Base-by-base conservation (phyloP, 2,797 vertebrate species). In the Tamandua tetradactyla region DNA sequence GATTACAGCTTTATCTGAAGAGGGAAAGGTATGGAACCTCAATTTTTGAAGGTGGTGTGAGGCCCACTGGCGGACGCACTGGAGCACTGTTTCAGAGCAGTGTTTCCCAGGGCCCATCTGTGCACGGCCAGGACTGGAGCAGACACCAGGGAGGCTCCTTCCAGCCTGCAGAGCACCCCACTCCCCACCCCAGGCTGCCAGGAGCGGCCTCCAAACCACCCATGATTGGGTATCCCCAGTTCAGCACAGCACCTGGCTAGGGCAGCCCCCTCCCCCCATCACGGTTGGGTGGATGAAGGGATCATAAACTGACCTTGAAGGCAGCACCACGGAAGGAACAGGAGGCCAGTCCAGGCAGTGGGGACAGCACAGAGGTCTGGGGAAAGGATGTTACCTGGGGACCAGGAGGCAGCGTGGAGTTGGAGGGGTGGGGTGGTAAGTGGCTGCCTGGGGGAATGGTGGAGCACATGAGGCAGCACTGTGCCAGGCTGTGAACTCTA, bases 221-320 rank as follows among this genome's bases (percentile, higher is more conserved):
- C 42, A 17, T 5, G 42, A 80, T 17, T 32, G 15, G 10, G 15
- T 40, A 85, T 40, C 66, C 80, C 61, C 32, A 47, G 27, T 52
- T 90, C 52, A 66, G 25, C 7, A 25, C 4, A 37, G 44, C 0
- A 0, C 47, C 64, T 25, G 35, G 44, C 13, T 4, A 20, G 14
- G 62, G 76, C 32, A 84, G 71, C 25, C 18, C 59, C 55, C 47
- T 47, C 47, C 49, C 35, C 35, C 42, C 11, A 10, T 14, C 37
- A 10, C 37, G 22, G 23, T 6, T 27, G 42, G 55, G 42, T 22
- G 32, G 37, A n/a, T 37, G 79, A 25, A 52, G 15, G 12, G 8
- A 49, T 1, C 0, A 3, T n/a, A 18, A 64, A 17, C 55, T 30
- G 18, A 25, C 47, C 75, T 52, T 23, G 37, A 18, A 75, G 66